Evolutionary conservation across 2,888 invertebrate genomes (phyloP).

Genomic region (Luperina testacea): DNA sequence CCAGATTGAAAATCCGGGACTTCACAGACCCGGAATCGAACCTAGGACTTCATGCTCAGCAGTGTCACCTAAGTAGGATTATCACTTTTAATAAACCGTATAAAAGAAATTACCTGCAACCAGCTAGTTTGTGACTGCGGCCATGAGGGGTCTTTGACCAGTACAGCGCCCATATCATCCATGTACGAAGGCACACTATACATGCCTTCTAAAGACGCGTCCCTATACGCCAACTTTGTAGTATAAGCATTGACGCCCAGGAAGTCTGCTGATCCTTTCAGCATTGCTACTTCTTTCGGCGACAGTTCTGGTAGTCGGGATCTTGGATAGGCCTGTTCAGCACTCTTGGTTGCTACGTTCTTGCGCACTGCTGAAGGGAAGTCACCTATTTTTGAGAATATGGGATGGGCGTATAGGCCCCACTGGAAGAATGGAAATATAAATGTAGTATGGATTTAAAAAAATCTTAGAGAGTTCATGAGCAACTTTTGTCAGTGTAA

Average conservation of each 20-base stretch:
- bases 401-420: conserved; percentile 84
- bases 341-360: conserved; percentile 89
- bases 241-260: conserved; percentile 92
- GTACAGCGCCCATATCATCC: conserved; percentile 79
- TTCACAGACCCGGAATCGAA: background rate
- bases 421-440: conserved; percentile 73
- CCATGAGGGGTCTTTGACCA: conserved; percentile 78
- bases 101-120: conserved; percentile 74
- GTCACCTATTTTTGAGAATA: conserved; percentile 90
- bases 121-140: conserved; percentile 75
- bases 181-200: conserved; percentile 80
- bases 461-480: too few relatives aligned
- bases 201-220: conserved; percentile 80
- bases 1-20: background rate
- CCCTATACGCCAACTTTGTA: conserved; percentile 82
- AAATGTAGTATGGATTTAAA: background rate
- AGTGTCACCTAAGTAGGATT: background rate
- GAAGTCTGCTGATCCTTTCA: conserved; percentile 92
- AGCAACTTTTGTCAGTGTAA: too few relatives aligned
- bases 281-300: conserved; percentile 88
- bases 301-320: conserved; percentile 91
- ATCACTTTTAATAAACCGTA: background rate
- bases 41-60: background rate
- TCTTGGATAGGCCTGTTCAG: conserved; percentile 87
- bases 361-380: conserved; percentile 91